phyloP scores from a whole-genome alignment of 2,113 vertebrate species.

The Cranoglanis bouderius region DNA sequence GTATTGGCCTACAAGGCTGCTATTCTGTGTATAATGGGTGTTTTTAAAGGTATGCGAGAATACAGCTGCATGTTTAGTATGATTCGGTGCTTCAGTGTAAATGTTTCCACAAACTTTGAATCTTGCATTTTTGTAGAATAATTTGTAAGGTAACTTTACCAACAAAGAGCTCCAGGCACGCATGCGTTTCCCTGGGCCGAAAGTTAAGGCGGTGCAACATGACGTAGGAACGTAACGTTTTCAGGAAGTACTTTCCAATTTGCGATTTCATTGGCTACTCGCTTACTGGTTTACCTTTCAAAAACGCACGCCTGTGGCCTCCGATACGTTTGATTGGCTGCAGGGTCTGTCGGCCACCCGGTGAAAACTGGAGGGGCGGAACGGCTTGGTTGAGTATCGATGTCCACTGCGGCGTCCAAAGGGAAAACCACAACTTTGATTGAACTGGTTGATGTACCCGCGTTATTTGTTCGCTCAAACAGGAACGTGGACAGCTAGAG shows the following conservation, averaged over 20 bases:
- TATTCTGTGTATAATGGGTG: background rate
- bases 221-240: background rate
- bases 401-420: conserved; percentile 50
- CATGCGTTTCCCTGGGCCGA: conserved; percentile 38
- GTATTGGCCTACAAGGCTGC: background rate
- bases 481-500: background rate
- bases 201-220: conserved; percentile 19
- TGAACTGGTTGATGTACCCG: background rate
- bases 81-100: background rate
- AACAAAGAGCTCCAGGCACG: conserved; percentile 21
- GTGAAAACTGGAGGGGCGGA: conserved; percentile 66
- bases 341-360: conserved; percentile 22
- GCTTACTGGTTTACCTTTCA: background rate
- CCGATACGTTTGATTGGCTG: conserved; percentile 59
- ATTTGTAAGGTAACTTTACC: conserved; percentile 3
- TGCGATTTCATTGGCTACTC: conserved; percentile 45
- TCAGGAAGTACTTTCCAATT: conserved; percentile 39
- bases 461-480: background rate
- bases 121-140: background rate
- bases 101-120: background rate
- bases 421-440: conserved; percentile 36
- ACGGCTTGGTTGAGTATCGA: conserved; percentile 53
- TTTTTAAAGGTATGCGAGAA: background rate
- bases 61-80: background rate
- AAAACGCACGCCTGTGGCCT: conserved; percentile 45